Conservation (phyloP, 2,888 invertebrate genomes). For the Saturnia pavonia region DNA sequence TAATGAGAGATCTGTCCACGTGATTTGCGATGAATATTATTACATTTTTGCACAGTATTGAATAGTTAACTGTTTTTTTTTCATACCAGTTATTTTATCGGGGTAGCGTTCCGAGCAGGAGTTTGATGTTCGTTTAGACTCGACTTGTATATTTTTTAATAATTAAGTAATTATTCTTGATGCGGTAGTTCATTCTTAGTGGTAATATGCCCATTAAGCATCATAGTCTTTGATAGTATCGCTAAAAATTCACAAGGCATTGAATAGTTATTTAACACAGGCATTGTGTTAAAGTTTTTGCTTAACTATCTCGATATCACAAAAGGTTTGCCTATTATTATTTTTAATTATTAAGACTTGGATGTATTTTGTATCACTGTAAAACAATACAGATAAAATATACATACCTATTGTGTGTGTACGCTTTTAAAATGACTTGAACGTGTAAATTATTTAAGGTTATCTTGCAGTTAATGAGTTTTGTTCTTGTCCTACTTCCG, state of each 20-base stretch:
- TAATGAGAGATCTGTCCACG: neutral
- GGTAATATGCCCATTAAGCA: neutral
- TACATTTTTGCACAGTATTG: neutral
- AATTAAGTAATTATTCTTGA: neutral
- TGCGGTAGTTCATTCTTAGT: neutral
- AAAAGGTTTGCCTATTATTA: slow-evolving; percentile 5
- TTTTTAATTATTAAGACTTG: neutral
- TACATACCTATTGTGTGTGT: slow-evolving; percentile 4
- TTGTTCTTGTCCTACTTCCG: neutral
- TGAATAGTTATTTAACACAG: slow-evolving; percentile 6
- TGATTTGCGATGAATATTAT: neutral
- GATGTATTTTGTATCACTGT: neutral
- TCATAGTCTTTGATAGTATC: slow-evolving; percentile 2
- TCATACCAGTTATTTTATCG: neutral
- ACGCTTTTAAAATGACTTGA: neutral
- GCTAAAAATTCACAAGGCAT: slow-evolving; percentile 9
- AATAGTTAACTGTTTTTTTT: neutral
- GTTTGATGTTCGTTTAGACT: neutral
- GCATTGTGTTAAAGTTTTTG: neutral
- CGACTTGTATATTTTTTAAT: neutral
- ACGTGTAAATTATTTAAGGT: neutral
- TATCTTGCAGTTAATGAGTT: neutral
- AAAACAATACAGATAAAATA: neutral
- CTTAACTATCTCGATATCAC: slow-evolving; percentile 1
- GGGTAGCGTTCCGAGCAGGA: neutral